Conservation (phyloP, 2,888 invertebrate genomes). For the Melanostoma mellinum region DNA sequence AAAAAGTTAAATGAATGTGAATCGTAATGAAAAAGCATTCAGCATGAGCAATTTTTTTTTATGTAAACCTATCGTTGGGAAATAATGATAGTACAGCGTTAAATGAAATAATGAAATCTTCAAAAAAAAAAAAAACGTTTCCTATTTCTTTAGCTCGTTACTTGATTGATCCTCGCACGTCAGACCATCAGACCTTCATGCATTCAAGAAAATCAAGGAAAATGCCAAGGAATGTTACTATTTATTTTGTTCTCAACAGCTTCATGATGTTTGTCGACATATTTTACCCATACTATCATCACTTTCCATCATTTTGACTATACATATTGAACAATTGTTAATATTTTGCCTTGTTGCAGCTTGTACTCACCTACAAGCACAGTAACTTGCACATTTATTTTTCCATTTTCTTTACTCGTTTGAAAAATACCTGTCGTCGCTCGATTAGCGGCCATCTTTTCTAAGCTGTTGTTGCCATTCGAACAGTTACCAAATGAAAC, state of each 20-base stretch:
- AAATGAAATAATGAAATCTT: constrained; percentile 29
- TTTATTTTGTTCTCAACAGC: constrained; percentile 5
- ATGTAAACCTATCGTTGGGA: constrained; percentile 28
- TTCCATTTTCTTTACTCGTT: constrained; percentile 88
- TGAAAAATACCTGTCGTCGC: constrained; percentile 77
- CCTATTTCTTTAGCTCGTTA: background rate
- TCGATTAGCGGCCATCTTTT: constrained; percentile 80
- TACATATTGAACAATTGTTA: constrained; percentile 42
- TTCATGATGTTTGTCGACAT: constrained; percentile 29
- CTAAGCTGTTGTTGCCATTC: constrained; percentile 82
- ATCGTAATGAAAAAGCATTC: constrained; percentile 50
- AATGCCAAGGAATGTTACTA: constrained; percentile 19
- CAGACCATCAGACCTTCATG: constrained; percentile 33
- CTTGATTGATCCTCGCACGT: constrained; percentile 20
- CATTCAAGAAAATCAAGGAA: constrained; percentile 8
- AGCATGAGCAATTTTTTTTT: constrained; percentile 8
- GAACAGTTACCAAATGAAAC: constrained; percentile 83
- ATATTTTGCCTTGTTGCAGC: constrained; percentile 46
- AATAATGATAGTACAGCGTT: constrained; percentile 65
- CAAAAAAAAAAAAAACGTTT: background rate
- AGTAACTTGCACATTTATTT: constrained; percentile 94
- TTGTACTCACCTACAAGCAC: constrained; percentile 87
- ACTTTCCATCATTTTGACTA: constrained; percentile 56
- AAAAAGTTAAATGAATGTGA: constrained; percentile 18
- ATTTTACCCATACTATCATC: constrained; percentile 64